Base-by-base conservation (phyloP, 2,113 vertebrate genomes). In the Lasiurus borealis region DNA sequence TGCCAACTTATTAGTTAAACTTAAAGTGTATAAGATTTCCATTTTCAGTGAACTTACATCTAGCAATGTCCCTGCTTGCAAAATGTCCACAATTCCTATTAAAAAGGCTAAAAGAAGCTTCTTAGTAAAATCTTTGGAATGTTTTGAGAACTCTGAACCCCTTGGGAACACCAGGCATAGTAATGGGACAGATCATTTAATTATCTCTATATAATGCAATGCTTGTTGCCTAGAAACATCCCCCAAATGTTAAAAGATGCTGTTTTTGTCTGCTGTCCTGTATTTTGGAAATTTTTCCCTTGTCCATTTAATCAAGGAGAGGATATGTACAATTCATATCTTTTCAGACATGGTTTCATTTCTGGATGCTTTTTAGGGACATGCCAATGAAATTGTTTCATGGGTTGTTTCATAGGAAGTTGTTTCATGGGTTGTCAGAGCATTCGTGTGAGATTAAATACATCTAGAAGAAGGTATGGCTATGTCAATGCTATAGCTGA, bases 221-320 rank as follows among this genome's bases (percentile, higher is more conserved):
- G 48, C 85, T 92, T 78, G 84, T 94, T 96, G 92, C 90, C 85
- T 97, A 89, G 95, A 97, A 95, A 95, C 85, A 95, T 62, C 40
- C 75, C n/a, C 90, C 66, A 82, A 95, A 97, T 85, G 96, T 83
- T 80, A 62, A 25, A 48, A 68, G 27, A 62, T 27, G n/a, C 71
- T 91, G n/a, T 73, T 95, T 92, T 90, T 85, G 57, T 46, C 77
- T 36, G n/a, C 66, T 27, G 2, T 78, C 19, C 48, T 93, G 12
- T 87, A 88, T 69, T 81, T 94, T n/a, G 44, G 19, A 90, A 64
- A 34, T 69, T 85, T 94, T 94, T 92, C 31, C 89, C 16, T 88
- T 80, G 23, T 88, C 57, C 50, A 19, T 80, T 68, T 92, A 88
- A 48, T 88, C 46, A 68, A 91, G 88, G 52, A 92, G n/a, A 90